A percentile compares a stretch with the other conserved stretches of the same genome.
Evolutionary conservation across 53 echinoderm and acorn worm species (phyloP).

Genomic region (Astropecten irregularis): DNA sequence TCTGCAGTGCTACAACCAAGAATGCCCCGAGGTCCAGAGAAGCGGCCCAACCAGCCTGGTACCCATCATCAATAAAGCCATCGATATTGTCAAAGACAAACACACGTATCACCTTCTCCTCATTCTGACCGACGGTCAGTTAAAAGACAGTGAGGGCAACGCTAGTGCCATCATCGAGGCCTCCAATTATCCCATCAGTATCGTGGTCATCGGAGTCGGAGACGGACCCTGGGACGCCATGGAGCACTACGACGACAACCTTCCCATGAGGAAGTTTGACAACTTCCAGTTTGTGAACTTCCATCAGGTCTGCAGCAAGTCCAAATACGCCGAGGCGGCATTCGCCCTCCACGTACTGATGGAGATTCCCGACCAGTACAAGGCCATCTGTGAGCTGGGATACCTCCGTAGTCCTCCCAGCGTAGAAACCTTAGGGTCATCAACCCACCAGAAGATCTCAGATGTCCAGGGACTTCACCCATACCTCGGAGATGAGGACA

Average conservation of each 20-base stretch:
- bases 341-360: constrained; percentile 90
- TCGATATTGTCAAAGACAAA: constrained; percentile 79
- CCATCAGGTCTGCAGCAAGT: constrained; percentile 85
- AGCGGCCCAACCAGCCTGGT: constrained; percentile 94
- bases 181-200: constrained; percentile 85
- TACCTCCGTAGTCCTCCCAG: constrained; percentile 48
- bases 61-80: constrained; percentile 85
- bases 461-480: not conserved
- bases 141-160: constrained; percentile 59
- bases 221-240: constrained; percentile 92
- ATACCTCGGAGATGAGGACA: not conserved
- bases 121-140: constrained; percentile 88
- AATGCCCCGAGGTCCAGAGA: constrained; percentile 53
- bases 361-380: constrained; percentile 97
- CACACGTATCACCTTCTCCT: constrained; percentile 81
- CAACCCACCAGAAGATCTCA: not conserved
- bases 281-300: constrained; percentile 99
- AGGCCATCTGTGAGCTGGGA: constrained; percentile 81
- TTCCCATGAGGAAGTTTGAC: constrained; percentile 82
- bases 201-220: constrained; percentile 90
- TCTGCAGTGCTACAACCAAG: constrained; percentile 70
- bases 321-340: constrained; percentile 86
- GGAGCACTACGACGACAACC: constrained; percentile 89
- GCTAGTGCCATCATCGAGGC: constrained; percentile 73
- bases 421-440: not conserved